Conservation (phyloP, 2,888 invertebrate species). For the Cynaeus angustus region DNA sequence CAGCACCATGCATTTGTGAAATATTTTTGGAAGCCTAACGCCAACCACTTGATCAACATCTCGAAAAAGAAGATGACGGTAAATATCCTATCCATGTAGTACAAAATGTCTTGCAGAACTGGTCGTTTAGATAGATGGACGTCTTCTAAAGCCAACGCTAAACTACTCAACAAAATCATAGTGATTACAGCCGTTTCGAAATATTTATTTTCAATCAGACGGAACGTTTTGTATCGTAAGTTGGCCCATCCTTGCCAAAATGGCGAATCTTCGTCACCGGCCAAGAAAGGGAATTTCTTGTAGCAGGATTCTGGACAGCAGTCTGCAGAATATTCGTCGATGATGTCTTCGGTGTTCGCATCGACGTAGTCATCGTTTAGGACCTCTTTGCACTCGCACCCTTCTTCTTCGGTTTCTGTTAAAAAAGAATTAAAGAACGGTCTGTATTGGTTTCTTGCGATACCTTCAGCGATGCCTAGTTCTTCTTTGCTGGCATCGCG, state of each 20-base stretch:
- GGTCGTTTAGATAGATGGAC: conserved; percentile 93
- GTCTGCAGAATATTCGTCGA: conserved; percentile 92
- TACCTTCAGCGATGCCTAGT: conserved; percentile 86
- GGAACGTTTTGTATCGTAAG: conserved; percentile 93
- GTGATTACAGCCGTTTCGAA: conserved; percentile 99
- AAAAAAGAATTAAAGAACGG: no score
- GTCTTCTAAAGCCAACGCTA: conserved; percentile 98
- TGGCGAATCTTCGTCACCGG: conserved; percentile 93
- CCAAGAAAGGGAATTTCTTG: conserved; percentile 88
- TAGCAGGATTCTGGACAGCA: conserved; percentile 95
- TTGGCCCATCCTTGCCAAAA: conserved; percentile 97
- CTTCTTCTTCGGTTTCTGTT: conserved; percentile 69
- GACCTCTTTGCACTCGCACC: conserved; percentile 78
- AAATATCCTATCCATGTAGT: conserved; percentile 98
- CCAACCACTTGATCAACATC: conserved; percentile 99
- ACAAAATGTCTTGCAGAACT: conserved; percentile 92
- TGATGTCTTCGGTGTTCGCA: conserved; percentile 85
- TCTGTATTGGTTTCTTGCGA: no score
- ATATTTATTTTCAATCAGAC: conserved; percentile 98
- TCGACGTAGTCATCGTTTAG: conserved; percentile 81
- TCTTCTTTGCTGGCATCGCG: conserved; percentile 94
- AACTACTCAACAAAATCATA: conserved; percentile 98
- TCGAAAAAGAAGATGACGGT: conserved; percentile 98
- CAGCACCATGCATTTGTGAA: conserved; percentile 99
- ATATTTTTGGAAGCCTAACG: conserved; percentile 96